Evolutionary conservation across 2,113 vertebrate genomes (phyloP).

Genomic region (Bufo bufo): DNA sequence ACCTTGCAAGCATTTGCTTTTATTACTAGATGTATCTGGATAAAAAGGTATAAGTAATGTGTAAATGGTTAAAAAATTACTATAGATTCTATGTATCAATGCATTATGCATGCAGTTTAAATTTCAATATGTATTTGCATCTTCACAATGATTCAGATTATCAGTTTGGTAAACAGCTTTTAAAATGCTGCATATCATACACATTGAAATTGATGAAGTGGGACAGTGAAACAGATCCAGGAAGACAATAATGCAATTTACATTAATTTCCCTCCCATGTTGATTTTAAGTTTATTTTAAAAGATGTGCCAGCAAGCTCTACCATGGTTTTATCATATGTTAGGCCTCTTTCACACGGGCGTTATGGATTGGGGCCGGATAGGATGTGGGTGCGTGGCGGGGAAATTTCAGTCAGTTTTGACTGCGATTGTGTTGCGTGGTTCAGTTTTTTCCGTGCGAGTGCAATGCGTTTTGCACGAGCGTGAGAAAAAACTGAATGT

Average conservation of each 20-base stretch:
- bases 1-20: background rate
- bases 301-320: background rate
- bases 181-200: background rate
- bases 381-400: too few relatives aligned
- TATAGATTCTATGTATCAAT: background rate
- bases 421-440: too few relatives aligned
- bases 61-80: background rate
- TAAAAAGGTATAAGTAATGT: background rate
- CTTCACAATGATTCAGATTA: background rate
- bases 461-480: too few relatives aligned
- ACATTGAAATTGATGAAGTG: background rate
- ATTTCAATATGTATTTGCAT: background rate
- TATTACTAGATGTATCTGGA: background rate
- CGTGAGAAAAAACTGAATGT: too few relatives aligned
- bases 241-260: slow-evolving; percentile 14
- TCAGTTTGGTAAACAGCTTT: background rate
- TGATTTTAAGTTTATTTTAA: slow-evolving; percentile 1
- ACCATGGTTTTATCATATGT: slow-evolving; percentile 10
- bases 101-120: background rate
- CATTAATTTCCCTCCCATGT: background rate
- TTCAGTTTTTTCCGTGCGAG: too few relatives aligned
- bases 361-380: too few relatives aligned
- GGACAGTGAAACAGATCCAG: background rate
- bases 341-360: too few relatives aligned
- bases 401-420: too few relatives aligned